Evolutionary conservation across 2,113 vertebrate genomes (phyloP).

Genomic region (Jaculus jaculus): DNA sequence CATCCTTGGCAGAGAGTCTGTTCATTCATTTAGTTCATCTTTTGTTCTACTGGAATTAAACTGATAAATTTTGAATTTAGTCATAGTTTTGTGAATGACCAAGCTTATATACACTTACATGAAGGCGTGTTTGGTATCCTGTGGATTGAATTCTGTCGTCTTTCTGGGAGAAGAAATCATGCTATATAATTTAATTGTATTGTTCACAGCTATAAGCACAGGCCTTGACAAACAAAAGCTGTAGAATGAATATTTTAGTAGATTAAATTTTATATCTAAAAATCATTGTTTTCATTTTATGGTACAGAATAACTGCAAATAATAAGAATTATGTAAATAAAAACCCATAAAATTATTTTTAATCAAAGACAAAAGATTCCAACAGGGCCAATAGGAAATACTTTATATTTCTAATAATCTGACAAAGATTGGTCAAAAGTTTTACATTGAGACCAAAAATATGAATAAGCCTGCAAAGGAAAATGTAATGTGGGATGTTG

Average conservation of each 20-base stretch:
- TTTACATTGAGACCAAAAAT: neutral
- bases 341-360: conserved; percentile 25
- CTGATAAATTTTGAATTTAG: neutral
- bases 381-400: neutral
- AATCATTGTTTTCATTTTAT: conserved; percentile 6
- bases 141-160: neutral
- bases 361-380: conserved; percentile 9
- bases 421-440: neutral
- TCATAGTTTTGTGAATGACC: neutral
- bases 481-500: neutral
- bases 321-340: neutral
- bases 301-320: neutral
- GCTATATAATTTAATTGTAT: neutral
- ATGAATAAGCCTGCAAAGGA: neutral
- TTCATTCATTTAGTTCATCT: neutral
- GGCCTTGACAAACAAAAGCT: neutral
- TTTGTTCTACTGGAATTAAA: conserved; percentile 21
- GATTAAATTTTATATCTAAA: conserved; percentile 31
- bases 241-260: conserved; percentile 13
- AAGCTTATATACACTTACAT: neutral
- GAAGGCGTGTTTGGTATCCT: neutral
- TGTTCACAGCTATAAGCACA: neutral
- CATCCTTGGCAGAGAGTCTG: neutral
- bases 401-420: neutral
- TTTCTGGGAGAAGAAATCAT: neutral